phyloP scores from a whole-genome alignment of 23 tunicate species.

The Ciona savignyi region DNA sequence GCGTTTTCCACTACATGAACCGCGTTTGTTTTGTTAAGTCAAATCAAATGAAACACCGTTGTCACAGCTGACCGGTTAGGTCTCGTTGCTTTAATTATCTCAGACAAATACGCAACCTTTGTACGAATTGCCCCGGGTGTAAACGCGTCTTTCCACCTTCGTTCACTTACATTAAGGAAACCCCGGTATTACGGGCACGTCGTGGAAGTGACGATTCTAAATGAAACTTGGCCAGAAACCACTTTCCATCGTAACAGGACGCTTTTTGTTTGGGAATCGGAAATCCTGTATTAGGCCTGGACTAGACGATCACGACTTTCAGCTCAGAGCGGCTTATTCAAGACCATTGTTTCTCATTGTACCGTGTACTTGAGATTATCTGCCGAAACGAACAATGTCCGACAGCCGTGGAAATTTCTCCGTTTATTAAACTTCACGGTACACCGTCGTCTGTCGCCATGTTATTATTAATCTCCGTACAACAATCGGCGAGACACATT shows the following conservation, averaged over 20 bases:
- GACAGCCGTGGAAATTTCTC: neutral
- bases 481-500: neutral
- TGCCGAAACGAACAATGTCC: neutral
- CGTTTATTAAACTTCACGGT: neutral
- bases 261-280: neutral
- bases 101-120: neutral
- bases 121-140: neutral
- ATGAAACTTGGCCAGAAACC: too few relatives aligned
- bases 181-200: too few relatives aligned
- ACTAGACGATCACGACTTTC: neutral
- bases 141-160: too few relatives aligned
- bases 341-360: neutral
- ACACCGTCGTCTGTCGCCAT: neutral
- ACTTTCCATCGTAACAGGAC: too few relatives aligned
- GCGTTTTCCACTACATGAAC: too few relatives aligned
- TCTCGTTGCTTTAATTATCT: too few relatives aligned
- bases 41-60: too few relatives aligned
- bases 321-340: neutral
- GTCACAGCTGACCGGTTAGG: too few relatives aligned
- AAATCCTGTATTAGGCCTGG: neutral
- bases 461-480: neutral
- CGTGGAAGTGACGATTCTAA: too few relatives aligned
- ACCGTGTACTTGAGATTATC: slow-evolving; percentile 1
- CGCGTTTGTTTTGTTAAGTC: too few relatives aligned
- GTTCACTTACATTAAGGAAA: too few relatives aligned